Conservation (phyloP, 2,113 vertebrate genomes). For the Hemibagrus wyckioides region DNA sequence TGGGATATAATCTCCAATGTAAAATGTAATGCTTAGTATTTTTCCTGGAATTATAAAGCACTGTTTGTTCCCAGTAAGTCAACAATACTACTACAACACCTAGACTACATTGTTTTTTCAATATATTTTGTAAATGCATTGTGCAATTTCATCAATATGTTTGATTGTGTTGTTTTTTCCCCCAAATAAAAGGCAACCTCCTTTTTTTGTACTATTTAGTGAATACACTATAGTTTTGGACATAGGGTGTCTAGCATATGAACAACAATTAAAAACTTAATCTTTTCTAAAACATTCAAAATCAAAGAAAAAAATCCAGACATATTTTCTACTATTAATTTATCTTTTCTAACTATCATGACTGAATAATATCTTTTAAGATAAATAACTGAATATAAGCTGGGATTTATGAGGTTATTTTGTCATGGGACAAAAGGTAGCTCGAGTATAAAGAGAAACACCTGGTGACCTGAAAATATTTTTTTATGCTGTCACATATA, state of each 20-base stretch:
- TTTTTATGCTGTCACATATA: background rate
- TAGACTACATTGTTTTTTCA: background rate
- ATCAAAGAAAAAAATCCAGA: background rate
- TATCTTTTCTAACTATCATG: background rate
- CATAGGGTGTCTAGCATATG: too few species aligned
- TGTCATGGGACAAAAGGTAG: background rate
- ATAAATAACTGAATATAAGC: background rate
- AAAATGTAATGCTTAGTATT: background rate
- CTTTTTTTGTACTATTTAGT: too few species aligned
- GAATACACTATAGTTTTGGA: too few species aligned
- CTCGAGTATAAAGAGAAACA: background rate
- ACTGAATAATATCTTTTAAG: background rate
- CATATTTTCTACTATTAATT: background rate
- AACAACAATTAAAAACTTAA: too few species aligned
- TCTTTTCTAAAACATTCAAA: too few species aligned
- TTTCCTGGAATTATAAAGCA: background rate
- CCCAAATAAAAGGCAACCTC: too few species aligned
- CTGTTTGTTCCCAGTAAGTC: background rate
- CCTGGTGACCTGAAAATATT: background rate
- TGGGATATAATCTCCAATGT: too few species aligned
- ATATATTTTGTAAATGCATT: background rate
- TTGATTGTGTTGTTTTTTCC: background rate
- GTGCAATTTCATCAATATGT: background rate
- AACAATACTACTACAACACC: background rate
- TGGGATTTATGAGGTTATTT: background rate